phyloP scores from a whole-genome alignment of 2,888 invertebrate genomes.

The Ophonus ardosiacus region DNA sequence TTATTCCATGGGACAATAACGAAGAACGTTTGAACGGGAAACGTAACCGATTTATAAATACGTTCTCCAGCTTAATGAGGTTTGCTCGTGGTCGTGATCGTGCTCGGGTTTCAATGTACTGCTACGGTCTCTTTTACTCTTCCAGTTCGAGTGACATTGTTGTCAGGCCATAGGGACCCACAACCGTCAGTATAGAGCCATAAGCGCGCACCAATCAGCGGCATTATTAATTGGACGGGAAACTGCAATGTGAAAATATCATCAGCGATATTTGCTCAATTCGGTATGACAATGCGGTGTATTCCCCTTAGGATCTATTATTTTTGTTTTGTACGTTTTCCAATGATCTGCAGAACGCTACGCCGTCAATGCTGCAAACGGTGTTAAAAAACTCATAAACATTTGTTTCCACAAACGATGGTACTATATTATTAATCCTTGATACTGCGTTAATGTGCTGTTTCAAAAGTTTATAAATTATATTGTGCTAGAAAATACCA shows the following conservation, averaged over 20 bases:
- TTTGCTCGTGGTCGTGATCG: background rate
- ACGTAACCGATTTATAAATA: conserved; percentile 57
- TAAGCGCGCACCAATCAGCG: conserved; percentile 30
- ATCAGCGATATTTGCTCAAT: conserved; percentile 42
- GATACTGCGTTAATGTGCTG: background rate
- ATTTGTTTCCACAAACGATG: conserved; percentile 41
- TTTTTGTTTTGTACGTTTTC: conserved; percentile 49
- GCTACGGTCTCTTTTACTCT: conserved; percentile 6
- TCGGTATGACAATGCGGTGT: conserved; percentile 45
- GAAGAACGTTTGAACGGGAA: background rate
- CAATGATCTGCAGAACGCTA: conserved; percentile 19
- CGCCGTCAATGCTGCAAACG: conserved; percentile 30
- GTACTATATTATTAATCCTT: background rate
- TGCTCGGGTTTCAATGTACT: background rate
- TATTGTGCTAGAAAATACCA: too few species aligned
- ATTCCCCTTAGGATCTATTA: conserved; percentile 54
- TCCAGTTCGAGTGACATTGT: conserved; percentile 39
- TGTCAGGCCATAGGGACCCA: conserved; percentile 27
- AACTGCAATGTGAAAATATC: conserved; percentile 48
- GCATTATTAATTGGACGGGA: conserved; percentile 51
- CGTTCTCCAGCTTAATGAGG: conserved; percentile 45
- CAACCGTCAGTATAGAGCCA: conserved; percentile 18
- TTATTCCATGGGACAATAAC: conserved; percentile 18
- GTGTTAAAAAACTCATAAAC: conserved; percentile 37
- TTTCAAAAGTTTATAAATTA: too few species aligned